A percentile compares a stretch with the other conserved stretches of the same genome.
phyloP scores from a whole-genome alignment of 1,140 invertebrate species.

The Globodera ellingtonae region DNA sequence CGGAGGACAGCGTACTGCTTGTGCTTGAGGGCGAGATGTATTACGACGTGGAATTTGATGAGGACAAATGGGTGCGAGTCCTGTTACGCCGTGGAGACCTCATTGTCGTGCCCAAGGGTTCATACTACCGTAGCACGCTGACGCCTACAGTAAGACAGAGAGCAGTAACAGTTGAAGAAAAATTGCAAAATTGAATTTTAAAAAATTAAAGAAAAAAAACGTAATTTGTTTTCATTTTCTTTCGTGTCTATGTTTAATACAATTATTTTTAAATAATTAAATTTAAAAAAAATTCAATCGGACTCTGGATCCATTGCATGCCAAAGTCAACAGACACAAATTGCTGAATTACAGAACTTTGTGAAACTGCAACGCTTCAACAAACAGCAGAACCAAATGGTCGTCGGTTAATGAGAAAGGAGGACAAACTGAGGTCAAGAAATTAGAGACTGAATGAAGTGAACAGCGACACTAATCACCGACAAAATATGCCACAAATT shows the following conservation, averaged over 20 bases:
- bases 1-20: constrained; percentile 51
- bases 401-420: background rate
- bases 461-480: too few relatives aligned
- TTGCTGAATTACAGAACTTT: constrained; percentile 44
- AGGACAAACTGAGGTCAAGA: too few relatives aligned
- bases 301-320: too few relatives aligned
- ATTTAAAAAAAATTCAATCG: too few relatives aligned
- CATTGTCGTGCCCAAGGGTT: constrained; percentile 59
- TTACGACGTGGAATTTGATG: constrained; percentile 47
- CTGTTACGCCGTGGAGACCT: constrained; percentile 56
- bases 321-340: too few relatives aligned
- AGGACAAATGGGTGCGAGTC: constrained; percentile 54
- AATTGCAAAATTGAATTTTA: constrained; percentile 2
- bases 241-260: background rate
- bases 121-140: constrained; percentile 54
- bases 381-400: constrained; percentile 18
- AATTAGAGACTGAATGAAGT: too few relatives aligned
- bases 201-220: background rate
- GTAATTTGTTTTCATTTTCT: background rate
- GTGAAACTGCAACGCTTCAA: constrained; percentile 58
- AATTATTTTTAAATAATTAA: too few relatives aligned
- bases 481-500: too few relatives aligned
- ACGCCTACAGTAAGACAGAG: constrained; percentile 52
- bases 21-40: constrained; percentile 56
- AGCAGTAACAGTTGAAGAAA: background rate